Base-by-base conservation (phyloP, 2,113 vertebrate species). In the Mobula hypostoma region DNA sequence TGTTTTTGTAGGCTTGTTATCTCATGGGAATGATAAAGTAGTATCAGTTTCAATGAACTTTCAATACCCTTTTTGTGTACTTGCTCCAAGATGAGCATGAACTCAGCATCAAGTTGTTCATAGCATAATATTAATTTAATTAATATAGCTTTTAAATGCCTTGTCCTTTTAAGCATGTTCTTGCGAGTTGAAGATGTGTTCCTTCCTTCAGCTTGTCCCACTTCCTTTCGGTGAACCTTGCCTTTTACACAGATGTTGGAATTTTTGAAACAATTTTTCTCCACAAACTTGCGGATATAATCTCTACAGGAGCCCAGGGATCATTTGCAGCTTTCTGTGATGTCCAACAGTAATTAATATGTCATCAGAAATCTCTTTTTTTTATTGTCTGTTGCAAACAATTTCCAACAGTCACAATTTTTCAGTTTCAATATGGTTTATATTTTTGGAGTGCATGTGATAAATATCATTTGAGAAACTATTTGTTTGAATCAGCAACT, bases 1-100 rank as follows among this genome's bases (percentile, higher is more conserved):
- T 32, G 68, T 93, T 93, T 48, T 93, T 48, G 32, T 72, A 40
- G 68, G 32, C 90, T 74, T 48, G 19, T 15, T 74, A 93, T 74
- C 91, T 90, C 85, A 32, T 19, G 61, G 85, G 85, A 90, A 29
- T 32, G n/a, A 32, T 66, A 14, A 63, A 32, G 85, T n/a, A 66
- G 61, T 90, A 68, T 90, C n/a, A 2, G n/a, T 90, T 90, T 90
- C 85, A 66, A 0, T 90, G 85, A 90, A 90, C 85, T 90, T n/a
- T 90, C 85, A 66, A 32, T 90, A 90, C 61, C 85, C 85, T 90
- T 90, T 36, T 66, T 7, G 61, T 90, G 61, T 90, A 90, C 61
- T 66, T 14, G 6, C 58, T 90, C 68, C 68, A 74, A 74, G 17
- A 76, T 9, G 0, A 24, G 7, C 21, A 17, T 93, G 36, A 93